Evolutionary conservation across 1,140 invertebrate genomes (phyloP), one percentile per base, ranked within the genome.

Genomic region (Cyrtorhinus lividipennis): DNA sequence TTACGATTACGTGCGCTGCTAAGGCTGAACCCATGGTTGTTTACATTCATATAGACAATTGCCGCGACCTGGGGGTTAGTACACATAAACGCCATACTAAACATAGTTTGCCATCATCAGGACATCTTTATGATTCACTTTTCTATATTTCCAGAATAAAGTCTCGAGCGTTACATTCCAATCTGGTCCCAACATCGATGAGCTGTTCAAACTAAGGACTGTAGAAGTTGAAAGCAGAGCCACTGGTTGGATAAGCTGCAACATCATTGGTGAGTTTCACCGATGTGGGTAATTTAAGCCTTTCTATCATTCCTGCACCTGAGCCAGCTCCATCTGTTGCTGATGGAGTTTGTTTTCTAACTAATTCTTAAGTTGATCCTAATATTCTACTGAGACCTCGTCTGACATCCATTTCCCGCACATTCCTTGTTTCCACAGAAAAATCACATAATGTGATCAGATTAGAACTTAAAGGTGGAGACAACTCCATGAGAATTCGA

Each of bases 11-110:
- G 12, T 82, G 78, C 62, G 73, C 75, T 0, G 71, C 79, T 30
- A 79, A 79, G 53, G 77, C 81, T 46, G 77, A 79, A 65, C 84
- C 85, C 1, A 78, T 78, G 53, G 79, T 88, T 61, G 72, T 93
- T 1, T 89, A 89, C 67, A 80, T 96, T 24, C 92, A 97, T 69
- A 84, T 98, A 61, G 93, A 98, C 71, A 96, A 96, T 69, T 89
- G 88, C 66, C 80, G 92, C 56, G 93, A 96, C 75, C 79, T 92
- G 64, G 86, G 83, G 73, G 90, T 92, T 73, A 80, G 80, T 76
- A 63, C 8, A 44, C 8, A 10, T 44, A n/a, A 10, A 44, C 38
- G 38, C 38, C n/a, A 62, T n/a, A n/a, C 53, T 2, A 1, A 46
- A 44, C 22, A 2, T 38, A 27, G 18, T 62, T 44, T 44, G 27